Conservation (phyloP, 1,140 invertebrate species). For the Drosophila hydei region DNA sequence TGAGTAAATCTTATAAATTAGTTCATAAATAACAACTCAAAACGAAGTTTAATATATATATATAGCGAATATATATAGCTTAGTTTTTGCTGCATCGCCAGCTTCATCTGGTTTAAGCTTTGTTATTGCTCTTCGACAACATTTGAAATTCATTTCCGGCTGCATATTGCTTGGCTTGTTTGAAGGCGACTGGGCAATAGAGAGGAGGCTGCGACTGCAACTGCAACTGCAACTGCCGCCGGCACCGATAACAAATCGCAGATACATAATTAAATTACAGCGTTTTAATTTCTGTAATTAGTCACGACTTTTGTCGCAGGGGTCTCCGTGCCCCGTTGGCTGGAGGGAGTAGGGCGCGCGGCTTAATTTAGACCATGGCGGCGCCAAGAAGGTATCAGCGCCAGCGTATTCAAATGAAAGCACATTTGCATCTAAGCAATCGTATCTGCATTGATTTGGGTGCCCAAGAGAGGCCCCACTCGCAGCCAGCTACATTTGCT, state of each 20-base stretch:
- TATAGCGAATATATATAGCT: no score
- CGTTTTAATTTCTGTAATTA: slow-evolving; percentile 84
- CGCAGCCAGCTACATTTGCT: neutral
- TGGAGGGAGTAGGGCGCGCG: slow-evolving; percentile 17
- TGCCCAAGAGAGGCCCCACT: neutral
- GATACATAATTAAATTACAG: slow-evolving; percentile 84
- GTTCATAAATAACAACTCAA: no score
- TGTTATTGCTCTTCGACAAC: slow-evolving; percentile 8
- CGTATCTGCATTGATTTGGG: slow-evolving; percentile 39
- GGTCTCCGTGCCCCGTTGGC: neutral
- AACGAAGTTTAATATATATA: no score
- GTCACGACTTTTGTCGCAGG: slow-evolving; percentile 77
- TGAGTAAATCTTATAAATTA: no score
- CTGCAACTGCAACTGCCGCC: slow-evolving; percentile 36
- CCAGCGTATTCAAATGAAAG: slow-evolving; percentile 40
- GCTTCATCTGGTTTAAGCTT: neutral
- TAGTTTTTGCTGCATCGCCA: neutral
- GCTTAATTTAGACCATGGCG: slow-evolving; percentile 28
- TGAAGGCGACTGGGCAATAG: slow-evolving; percentile 20
- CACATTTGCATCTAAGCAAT: slow-evolving; percentile 54
- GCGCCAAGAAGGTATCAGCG: slow-evolving; percentile 57
- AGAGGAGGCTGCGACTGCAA: slow-evolving; percentile 29
- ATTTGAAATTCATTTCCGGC: slow-evolving; percentile 54
- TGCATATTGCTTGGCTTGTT: slow-evolving; percentile 3
- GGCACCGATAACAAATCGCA: slow-evolving; percentile 80